Percentiles rank a stretch among this genome's conserved stretches.
These are phyloP conservation scores for Cheilosia impressa DNA, from an alignment of 2,888 invertebrate genomes.

Conservation along the genomic window DNA sequence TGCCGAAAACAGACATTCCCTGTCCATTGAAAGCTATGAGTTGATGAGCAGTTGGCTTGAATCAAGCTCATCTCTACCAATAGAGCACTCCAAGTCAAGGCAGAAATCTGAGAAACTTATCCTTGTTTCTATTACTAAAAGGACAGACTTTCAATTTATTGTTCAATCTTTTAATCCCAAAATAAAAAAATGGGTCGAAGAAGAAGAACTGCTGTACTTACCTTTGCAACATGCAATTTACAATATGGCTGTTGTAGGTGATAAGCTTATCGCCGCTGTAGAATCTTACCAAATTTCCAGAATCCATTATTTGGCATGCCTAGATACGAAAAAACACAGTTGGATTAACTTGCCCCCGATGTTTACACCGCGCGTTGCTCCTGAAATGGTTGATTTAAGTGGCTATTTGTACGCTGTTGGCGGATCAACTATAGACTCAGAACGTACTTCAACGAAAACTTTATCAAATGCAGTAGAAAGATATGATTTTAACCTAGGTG, in stretches of 20 bases:
- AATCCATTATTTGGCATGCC: background rate
- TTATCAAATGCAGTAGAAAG: constrained; percentile 5
- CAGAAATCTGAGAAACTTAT: background rate
- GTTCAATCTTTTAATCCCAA: constrained; percentile 3
- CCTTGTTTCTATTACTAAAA: background rate
- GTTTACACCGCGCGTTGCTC: background rate
- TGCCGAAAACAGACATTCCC: background rate
- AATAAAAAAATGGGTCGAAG: constrained; percentile 3
- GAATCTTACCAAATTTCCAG: background rate
- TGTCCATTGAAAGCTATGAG: background rate
- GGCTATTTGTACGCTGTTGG: constrained; percentile 24
- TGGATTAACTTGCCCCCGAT: constrained; percentile 7
- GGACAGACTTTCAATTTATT: background rate
- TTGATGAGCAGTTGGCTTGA: background rate
- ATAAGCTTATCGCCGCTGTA: background rate
- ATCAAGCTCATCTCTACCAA: background rate
- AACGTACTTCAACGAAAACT: too few species aligned
- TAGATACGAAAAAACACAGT: background rate
- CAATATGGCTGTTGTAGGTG: background rate
- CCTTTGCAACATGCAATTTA: background rate
- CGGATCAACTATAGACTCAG: background rate
- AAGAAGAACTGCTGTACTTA: background rate
- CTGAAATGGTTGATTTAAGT: background rate
- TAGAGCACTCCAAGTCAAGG: background rate
- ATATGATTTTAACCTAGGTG: background rate